Evolutionary conservation across 2,888 invertebrate genomes (phyloP).

Genomic region (Agrochola litura): DNA sequence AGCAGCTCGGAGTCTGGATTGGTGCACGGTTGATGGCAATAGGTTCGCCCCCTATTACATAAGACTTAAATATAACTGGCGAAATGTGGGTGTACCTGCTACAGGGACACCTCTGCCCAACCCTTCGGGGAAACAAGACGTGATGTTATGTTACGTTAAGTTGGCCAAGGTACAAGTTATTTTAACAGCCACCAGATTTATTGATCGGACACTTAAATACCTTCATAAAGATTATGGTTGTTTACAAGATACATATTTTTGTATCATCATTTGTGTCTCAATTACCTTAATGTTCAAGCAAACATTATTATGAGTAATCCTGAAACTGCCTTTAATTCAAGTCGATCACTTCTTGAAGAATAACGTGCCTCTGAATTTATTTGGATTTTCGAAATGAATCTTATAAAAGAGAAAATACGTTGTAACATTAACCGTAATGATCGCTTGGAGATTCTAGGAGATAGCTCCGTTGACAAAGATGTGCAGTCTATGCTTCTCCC

Average conservation of each 20-base stretch:
- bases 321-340: background rate
- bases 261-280: background rate
- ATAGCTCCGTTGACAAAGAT: slow-evolving; percentile 17
- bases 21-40: too few relatives aligned
- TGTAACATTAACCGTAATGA: too few relatives aligned
- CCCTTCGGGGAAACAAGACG: too few relatives aligned
- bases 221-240: too few relatives aligned
- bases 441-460: background rate
- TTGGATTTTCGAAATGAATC: background rate
- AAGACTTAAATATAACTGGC: too few relatives aligned
- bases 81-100: too few relatives aligned
- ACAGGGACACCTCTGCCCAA: too few relatives aligned
- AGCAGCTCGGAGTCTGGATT: too few relatives aligned
- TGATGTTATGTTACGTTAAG: too few relatives aligned
- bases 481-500: slow-evolving; percentile 29
- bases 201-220: background rate
- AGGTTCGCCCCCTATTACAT: too few relatives aligned
- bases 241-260: too few relatives aligned
- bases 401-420: background rate
- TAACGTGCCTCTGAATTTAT: background rate
- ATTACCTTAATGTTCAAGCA: background rate
- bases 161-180: too few relatives aligned
- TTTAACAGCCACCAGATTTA: background rate
- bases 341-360: background rate
- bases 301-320: background rate